Evolutionary conservation across 2,113 vertebrate genomes (phyloP).

Genomic region (Tragelaphus strepsiceros): DNA sequence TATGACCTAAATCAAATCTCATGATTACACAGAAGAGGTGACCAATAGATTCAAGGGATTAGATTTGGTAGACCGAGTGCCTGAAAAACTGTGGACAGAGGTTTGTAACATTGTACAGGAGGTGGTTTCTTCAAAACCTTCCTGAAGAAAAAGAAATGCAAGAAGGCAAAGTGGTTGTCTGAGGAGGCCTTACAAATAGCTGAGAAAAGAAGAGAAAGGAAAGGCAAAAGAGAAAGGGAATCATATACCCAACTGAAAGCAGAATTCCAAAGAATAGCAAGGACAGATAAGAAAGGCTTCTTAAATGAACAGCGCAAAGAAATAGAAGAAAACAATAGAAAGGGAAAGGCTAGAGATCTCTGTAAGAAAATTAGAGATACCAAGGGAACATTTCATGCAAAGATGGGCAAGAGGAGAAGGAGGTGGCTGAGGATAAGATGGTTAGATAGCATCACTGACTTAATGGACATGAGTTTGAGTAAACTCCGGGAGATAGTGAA

Average conservation of each 20-base stretch:
- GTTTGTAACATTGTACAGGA: neutral
- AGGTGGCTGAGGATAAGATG: neutral
- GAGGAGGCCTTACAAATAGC: neutral
- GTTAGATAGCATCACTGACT: neutral
- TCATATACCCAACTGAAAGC: neutral
- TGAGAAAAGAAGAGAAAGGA: neutral
- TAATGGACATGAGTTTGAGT: neutral
- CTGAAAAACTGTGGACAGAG: neutral
- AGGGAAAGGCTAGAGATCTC: neutral
- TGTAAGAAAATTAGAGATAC: neutral
- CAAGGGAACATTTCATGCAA: neutral
- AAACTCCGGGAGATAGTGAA: neutral
- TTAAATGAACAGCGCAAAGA: neutral
- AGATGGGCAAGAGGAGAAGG: neutral
- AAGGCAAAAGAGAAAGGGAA: neutral
- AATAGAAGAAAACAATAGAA: neutral
- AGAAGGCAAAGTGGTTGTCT: neutral
- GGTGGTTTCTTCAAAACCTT: neutral
- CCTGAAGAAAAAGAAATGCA: neutral
- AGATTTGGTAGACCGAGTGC: neutral
- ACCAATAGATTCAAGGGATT: neutral
- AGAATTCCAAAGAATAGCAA: neutral
- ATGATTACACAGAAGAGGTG: neutral
- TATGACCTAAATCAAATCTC: neutral
- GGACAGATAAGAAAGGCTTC: neutral